A percentile compares a stretch with the other conserved stretches of the same genome.
phyloP scores from a whole-genome alignment of 2,797 vertebrate genomes.

The Ptychadena robeensis region DNA sequence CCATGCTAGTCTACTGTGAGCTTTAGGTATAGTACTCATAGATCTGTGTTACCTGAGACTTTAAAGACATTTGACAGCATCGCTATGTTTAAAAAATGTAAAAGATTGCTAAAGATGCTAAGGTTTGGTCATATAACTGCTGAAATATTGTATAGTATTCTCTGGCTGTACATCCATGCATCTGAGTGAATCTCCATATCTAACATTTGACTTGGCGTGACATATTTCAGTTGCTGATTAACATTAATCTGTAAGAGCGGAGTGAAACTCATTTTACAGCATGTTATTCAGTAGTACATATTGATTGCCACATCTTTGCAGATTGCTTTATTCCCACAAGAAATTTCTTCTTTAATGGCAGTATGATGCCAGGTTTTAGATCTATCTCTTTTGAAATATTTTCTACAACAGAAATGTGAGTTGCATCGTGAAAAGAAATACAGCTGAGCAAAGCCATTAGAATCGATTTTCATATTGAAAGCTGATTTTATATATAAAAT shows the following conservation, averaged over 20 bases:
- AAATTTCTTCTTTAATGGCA: slow-evolving; percentile 55
- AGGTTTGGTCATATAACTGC: too few species aligned
- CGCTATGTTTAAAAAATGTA: too few species aligned
- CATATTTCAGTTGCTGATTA: slow-evolving; percentile 56
- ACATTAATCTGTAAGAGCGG: slow-evolving; percentile 41
- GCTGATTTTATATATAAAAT: neutral
- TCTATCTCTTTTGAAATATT: slow-evolving; percentile 24
- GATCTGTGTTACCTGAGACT: too few species aligned
- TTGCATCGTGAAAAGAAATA: slow-evolving; percentile 2
- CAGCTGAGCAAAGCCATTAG: neutral
- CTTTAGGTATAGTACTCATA: too few species aligned
- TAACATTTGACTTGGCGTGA: slow-evolving; percentile 24
- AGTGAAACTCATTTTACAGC: slow-evolving; percentile 45
- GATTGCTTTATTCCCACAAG: slow-evolving; percentile 61
- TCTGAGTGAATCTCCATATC: slow-evolving; percentile 22
- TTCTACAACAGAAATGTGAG: slow-evolving; percentile 28
- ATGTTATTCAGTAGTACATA: slow-evolving; percentile 57
- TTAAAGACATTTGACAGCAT: too few species aligned
- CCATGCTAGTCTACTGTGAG: too few species aligned
- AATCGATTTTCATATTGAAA: neutral
- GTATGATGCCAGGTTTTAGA: slow-evolving; percentile 32
- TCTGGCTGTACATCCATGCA: neutral
- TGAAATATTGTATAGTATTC: too few species aligned
- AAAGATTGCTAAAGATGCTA: too few species aligned
- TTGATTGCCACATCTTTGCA: slow-evolving; percentile 59